Base-by-base conservation (phyloP, 2,888 invertebrate species). In the Cheilosia vernalis region DNA sequence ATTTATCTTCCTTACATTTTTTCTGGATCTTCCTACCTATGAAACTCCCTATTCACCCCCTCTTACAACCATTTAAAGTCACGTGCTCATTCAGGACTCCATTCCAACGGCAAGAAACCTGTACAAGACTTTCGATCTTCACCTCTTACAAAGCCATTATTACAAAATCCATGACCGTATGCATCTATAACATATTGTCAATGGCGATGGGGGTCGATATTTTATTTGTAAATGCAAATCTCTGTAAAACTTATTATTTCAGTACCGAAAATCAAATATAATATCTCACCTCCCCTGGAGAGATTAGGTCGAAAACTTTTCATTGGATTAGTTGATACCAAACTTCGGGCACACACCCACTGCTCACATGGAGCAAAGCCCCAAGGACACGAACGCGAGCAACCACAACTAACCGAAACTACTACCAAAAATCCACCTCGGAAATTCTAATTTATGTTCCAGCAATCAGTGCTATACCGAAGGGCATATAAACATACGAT, bases 291-390 rank as follows among this genome's bases (percentile, higher is more conserved):
- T 73, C 55, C 73, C 63, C 73, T 37, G 7, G 55, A 73, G 63
- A 64, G 73, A 73, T 73, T 64, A 56, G 56, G 44, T 47, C 63
- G 47, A 55, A 73, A 73, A 73, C 55, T 64, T 63, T 56, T 55
- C 24, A 24, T 33, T 3, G 21, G 24, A 47, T 60, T 40, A 70
- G 60, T 21, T 42, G 10, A 58, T 24, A 49, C 49, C 40, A 10
- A 37, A 19, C 15, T 64, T 37, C 33, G 15, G 4, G 7, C 69
- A 6, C 33, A 49, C 49, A 17, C 17, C 5, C 24, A 21, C 51
- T 27, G 7, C 27, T 24, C 15, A 44, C 30, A 27, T 10, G 13
- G n/a, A 53, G 7, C 15, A 40, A 4, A 24, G 33, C 63, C 42
- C 21, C 33, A 47, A 60, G 30, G 30, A 63, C 44, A 21, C 10